Conservation (phyloP, 2,113 vertebrate species). For the Tetrao urogallus region DNA sequence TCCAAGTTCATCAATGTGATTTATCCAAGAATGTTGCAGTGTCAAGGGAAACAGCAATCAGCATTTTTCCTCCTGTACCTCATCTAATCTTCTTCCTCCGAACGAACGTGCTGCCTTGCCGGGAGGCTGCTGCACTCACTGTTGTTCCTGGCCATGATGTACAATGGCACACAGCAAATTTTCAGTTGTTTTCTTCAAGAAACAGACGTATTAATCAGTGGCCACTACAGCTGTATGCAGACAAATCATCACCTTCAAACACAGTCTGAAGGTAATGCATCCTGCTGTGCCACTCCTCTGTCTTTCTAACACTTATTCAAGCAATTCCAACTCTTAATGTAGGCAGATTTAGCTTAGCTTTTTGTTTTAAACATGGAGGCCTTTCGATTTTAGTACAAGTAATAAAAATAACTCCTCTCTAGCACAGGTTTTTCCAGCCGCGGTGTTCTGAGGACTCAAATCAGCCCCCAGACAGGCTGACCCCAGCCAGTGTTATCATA, state of each 20-base stretch:
- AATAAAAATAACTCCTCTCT: neutral
- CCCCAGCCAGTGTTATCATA: neutral
- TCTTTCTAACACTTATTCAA: neutral
- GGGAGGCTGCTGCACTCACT: neutral
- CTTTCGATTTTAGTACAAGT: neutral
- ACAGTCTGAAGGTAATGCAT: neutral
- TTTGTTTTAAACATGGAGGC: neutral
- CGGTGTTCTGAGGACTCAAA: neutral
- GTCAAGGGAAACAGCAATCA: conserved; percentile 54
- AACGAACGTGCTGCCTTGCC: neutral
- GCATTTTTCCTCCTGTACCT: neutral
- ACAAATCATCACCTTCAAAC: accelerated
- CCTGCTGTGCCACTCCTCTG: neutral
- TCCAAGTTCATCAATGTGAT: conserved; percentile 44
- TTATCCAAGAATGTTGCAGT: conserved; percentile 29
- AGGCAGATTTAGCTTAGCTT: neutral
- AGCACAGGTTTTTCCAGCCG: neutral
- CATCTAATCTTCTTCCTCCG: neutral
- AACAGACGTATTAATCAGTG: neutral
- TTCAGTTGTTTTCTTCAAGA: neutral
- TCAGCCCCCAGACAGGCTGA: neutral
- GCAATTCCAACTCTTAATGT: accelerated
- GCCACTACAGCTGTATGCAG: neutral
- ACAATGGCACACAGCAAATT: accelerated
- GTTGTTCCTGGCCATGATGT: neutral